Evolutionary conservation across 2,888 invertebrate genomes (phyloP), one percentile per base, ranked within the genome.

Genomic region (Mesorhabditis spiculigera): DNA sequence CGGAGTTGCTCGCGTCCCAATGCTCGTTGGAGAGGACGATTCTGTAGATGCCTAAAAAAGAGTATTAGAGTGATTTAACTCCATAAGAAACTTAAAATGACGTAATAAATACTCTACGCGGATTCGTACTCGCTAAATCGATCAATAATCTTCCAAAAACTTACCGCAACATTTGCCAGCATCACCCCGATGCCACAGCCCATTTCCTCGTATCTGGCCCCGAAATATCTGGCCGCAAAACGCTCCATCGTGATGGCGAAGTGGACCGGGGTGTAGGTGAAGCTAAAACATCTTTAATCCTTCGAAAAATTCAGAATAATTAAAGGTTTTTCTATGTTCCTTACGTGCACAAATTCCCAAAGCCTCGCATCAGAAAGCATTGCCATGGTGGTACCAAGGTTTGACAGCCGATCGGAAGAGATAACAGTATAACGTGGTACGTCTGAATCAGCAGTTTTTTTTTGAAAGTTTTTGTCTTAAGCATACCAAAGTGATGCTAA

Each of bases 391-490:
- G 8, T 50, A 50, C 8, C n/a, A 50, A 50, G 1, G 58, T n/a
- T 50, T 50, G 58, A 50, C 58, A 50, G 8, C 58, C 58, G n/a
- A n/a, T 10, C n/a, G 58, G 58, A 50, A 50, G 58, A n/a, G 58
- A 50, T 50, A 50, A 50, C 8, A n/a, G 8, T 10, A 50, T 50
- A 13, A 50, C 58, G n/a, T 50, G 58, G n/a, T 50, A 50, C n/a
- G n/a, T 10, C 58, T 50, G 58, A 50, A 50, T 10, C 13, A 13
- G 13, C 13, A 50, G 13, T 10, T 6, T 50, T 50, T 50, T 50
- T n/a, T n/a, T n/a, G n/a, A n/a, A n/a, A n/a, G n/a, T n/a, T n/a
- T n/a, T n/a, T n/a, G n/a, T n/a, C n/a, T n/a, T n/a, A n/a, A n/a
- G n/a, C n/a, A n/a, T 50, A 50, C 58, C 58, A 50, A 13, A 50